Evolutionary conservation across 2,113 vertebrate genomes (phyloP), one percentile per base, ranked within the genome.

Genomic region (Collichthys lucidus): DNA sequence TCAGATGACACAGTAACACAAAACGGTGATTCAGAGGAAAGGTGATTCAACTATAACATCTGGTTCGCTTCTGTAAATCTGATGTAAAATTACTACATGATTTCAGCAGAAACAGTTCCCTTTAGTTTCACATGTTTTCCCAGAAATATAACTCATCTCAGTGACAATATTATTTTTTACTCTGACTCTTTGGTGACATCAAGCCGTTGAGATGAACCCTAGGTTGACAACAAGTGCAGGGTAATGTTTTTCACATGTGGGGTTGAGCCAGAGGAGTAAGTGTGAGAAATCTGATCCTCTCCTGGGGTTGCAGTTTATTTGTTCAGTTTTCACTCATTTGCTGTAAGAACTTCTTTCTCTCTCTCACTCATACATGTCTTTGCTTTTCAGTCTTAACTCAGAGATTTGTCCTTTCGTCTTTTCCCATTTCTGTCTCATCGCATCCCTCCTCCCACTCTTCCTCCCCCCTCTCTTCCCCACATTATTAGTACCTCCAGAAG

Each of bases 31-130:
- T 87, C 79, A 85, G 29, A 71, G n/a, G 59, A 80, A 80, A 74
- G 64, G 69, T 88, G 80, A 87, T 80, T 91, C 81, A 82, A 60
- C 65, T 29, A 40, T 26, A 80, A 90, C 88, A 91, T 92, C 86
- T 92, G 92, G 64, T 84, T 72, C 24, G 29, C 20, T 59, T 86
- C 62, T 60, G n/a, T 44, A 50, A 49, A 72, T 49, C 47, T 70
- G 40, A 73, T 63, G 9, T 47, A n/a, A 40, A 59, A 49, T 47
- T 52, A 68, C 31, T 26, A 19, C 64, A 60, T 65, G 35, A 70
- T 62, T 81, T 79, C 52, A 65, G 65, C 70, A 74, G 29, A 82
- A 76, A 57, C 56, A 10, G 49, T 44, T 66, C 59, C 44, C 35
- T 26, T 55, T 3, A 9, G 61, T 74, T 66, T 55, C 59, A 70